phyloP scores from a whole-genome alignment of 2,113 vertebrate species.

The Polyodon spathula region DNA sequence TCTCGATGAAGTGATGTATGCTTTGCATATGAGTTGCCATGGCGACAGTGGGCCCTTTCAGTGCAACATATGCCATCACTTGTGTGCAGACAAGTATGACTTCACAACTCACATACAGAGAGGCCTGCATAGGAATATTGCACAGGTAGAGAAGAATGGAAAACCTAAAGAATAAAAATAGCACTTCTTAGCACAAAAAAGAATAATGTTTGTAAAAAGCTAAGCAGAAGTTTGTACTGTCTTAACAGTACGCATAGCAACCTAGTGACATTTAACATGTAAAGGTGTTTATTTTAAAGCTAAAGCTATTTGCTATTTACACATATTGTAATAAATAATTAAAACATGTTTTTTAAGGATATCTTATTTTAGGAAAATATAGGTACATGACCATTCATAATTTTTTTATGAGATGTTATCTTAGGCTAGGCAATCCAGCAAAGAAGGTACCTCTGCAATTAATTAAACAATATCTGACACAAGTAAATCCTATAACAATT shows the following conservation, averaged over 20 bases:
- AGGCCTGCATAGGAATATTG: conserved; percentile 86
- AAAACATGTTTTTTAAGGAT: conserved; percentile 46
- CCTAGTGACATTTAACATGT: conserved; percentile 29
- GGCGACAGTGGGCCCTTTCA: conserved; percentile 94
- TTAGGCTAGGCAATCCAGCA: conserved; percentile 41
- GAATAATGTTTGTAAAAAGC: conserved; percentile 78
- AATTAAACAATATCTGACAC: too few relatives aligned
- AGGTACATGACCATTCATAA: conserved; percentile 47
- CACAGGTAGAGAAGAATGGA: conserved; percentile 74
- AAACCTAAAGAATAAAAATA: conserved; percentile 78
- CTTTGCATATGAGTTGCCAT: conserved; percentile 98
- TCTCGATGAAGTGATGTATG: conserved; percentile 97
- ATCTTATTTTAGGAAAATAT: conserved; percentile 46
- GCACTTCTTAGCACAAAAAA: conserved; percentile 82
- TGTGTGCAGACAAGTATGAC: conserved; percentile 94
- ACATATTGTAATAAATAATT: conserved; percentile 11
- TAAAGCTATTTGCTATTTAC: conserved; percentile 55
- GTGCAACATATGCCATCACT: conserved; percentile 93
- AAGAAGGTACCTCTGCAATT: conserved; percentile 40
- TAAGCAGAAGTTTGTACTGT: conserved; percentile 80
- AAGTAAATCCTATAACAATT: too few relatives aligned
- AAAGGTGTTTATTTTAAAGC: conserved; percentile 24
- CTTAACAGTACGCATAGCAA: conserved; percentile 49
- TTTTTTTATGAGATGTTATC: conserved; percentile 30
- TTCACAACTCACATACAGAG: conserved; percentile 99